Evolutionary conservation across 2,797 vertebrate genomes (phyloP).

Genomic region (Enteromius treurensis): DNA sequence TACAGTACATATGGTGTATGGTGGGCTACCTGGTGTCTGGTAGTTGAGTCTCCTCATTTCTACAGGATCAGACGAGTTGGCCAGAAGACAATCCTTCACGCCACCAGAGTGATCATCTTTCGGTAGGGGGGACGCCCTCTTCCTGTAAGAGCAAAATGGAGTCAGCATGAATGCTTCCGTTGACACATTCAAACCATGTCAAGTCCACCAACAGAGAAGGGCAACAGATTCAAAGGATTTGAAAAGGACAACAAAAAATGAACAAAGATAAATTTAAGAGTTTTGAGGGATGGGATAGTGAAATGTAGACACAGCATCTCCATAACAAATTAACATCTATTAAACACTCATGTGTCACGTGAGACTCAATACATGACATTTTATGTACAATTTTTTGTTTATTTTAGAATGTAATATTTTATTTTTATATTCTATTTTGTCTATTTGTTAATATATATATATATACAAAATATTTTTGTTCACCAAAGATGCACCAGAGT

Average conservation of each 20-base stretch:
- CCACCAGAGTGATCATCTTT: slow-evolving; percentile 89
- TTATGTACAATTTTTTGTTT: too few species aligned
- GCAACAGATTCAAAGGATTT: not conserved
- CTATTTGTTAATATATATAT: too few species aligned
- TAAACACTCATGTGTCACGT: not conserved
- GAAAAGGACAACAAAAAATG: not conserved
- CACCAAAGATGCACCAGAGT: not conserved
- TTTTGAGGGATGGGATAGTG: not conserved
- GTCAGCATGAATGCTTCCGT: not conserved
- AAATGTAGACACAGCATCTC: slow-evolving; percentile 17
- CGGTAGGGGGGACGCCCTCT: slow-evolving; percentile 88
- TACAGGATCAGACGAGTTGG: slow-evolving; percentile 90
- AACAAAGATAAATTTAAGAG: not conserved
- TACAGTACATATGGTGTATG: slow-evolving; percentile 38
- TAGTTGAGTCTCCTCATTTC: slow-evolving; percentile 94
- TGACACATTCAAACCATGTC: not conserved
- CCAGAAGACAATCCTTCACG: slow-evolving; percentile 89
- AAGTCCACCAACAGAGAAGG: not conserved
- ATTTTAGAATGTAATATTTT: too few species aligned
- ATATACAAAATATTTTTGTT: not conserved
- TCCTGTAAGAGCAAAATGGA: slow-evolving; percentile 73
- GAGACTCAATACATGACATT: not conserved
- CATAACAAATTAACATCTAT: not conserved
- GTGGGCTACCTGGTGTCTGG: slow-evolving; percentile 89
- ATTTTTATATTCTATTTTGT: too few species aligned